Base-by-base conservation (phyloP, 2,113 vertebrate genomes). In the Pterocles burchelli region DNA sequence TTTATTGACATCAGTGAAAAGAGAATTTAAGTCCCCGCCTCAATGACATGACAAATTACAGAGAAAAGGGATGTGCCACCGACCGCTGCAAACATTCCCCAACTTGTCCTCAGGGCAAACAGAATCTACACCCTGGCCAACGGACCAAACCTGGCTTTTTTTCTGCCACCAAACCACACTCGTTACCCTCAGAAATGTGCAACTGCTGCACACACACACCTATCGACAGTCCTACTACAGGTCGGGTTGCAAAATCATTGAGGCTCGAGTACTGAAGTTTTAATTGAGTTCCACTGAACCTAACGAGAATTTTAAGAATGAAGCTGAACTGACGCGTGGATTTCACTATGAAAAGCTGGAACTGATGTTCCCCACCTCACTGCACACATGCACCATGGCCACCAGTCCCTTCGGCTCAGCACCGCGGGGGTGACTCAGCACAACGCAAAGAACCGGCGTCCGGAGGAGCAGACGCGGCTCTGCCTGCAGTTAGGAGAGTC, bases 381-480 rank as follows among this genome's bases (percentile, higher is more conserved):
- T 10, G 17, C 28, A 22, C 7, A 7, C 2, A 1, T 4, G 13
- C 21, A 11, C 1, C 1, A 4, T 1, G 10, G 55, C 17, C 38
- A 7, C 17, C 38, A 7, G 34, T 7, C 43, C 43, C 52, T 45
- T 77, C 2, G 4, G 24, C 84, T 70, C 19, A 28, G 5, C 0
- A 1, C 12, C 34, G 7, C 5, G 29, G 46, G 8, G 17, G 29
- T 34, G 77, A 83, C 29, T 45, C 46, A 49, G 43, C 51, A 41
- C 43, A 41, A 24, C 1, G 0, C 17, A 59, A 2, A 17, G 21
- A 31, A 15, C 8, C 36, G 33, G 46, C 9, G 2, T 2, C 26
- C 0, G 2, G 48, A 65, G 33, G 12, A 62, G 62, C 17, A 29
- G 16, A 24, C 33, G 17, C 0, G 1, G 22, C 26, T 51, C 48